Conservation (phyloP, 2,888 invertebrate species). For the Geophilus truncorum region DNA sequence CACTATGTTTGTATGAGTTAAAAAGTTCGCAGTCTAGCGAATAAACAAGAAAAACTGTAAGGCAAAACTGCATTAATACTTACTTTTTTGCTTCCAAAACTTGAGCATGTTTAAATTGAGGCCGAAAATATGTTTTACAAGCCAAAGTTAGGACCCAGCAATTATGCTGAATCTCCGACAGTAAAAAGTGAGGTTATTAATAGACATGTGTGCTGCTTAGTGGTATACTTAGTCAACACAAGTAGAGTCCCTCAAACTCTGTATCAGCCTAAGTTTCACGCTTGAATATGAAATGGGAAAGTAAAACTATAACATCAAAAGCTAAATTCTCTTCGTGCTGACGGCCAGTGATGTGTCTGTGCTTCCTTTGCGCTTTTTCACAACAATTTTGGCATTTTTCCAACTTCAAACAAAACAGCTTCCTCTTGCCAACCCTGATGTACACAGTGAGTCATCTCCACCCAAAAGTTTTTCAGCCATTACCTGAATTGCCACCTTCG, state of each 20-base stretch:
- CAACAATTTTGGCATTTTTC: slow-evolving; percentile 21
- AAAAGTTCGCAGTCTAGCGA: neutral
- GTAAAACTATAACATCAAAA: neutral
- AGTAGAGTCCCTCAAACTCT: neutral
- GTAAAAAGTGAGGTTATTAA: neutral
- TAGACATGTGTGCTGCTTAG: neutral
- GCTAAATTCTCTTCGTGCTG: neutral
- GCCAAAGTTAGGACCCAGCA: neutral
- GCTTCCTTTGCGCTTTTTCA: neutral
- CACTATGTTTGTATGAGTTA: neutral
- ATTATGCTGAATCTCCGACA: neutral
- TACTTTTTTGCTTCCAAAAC: slow-evolving; percentile 31
- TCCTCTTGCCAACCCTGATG: slow-evolving; percentile 27
- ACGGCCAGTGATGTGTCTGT: neutral
- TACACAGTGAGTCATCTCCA: slow-evolving; percentile 16
- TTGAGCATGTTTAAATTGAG: slow-evolving; percentile 8
- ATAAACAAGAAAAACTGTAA: neutral
- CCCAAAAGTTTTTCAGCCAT: slow-evolving; percentile 27
- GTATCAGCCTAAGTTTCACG: neutral
- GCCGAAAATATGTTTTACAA: neutral
- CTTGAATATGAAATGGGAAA: neutral
- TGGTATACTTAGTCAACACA: neutral
- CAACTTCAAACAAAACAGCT: neutral
- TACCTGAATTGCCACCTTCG: neutral
- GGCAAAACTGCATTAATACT: neutral